Base-by-base conservation (phyloP, 1,140 invertebrate species). In the Cepaea nemoralis region DNA sequence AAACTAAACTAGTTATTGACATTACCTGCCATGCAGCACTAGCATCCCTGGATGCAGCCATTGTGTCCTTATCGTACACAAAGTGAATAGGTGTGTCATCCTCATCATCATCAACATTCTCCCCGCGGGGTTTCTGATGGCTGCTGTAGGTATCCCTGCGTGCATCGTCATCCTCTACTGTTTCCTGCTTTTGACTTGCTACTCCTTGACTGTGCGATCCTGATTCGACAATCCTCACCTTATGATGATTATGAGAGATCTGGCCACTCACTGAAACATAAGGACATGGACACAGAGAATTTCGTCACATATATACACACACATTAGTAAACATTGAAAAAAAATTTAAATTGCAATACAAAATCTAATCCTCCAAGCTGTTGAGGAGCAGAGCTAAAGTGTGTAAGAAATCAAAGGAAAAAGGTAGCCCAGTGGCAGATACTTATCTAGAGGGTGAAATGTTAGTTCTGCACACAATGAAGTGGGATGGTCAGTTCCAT, bases 1-100 rank as follows among this genome's bases (percentile, higher is more conserved):
- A n/a, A n/a, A n/a, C n/a, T n/a, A n/a, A n/a, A n/a, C n/a, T n/a
- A n/a, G n/a, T n/a, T n/a, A n/a, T n/a, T n/a, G n/a, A n/a, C n/a
- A 12, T 35, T 55, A 80, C 78, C 69, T 80, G 78, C 78, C 78
- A 80, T 35, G 78, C 78, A 80, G 31, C 35, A n/a, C 24, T 80
- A 22, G 69, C 78, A 73, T 80, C 78, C 27, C 78, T 5, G 0
- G 78, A 50, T 71, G 48, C 42, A 3, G 75, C 35, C 78, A 80
- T 73, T 27, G 42, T 24, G n/a, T 80, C 78, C 48, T 80, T 80
- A 35, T 80, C 78, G 40, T 80, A 80, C 14, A 80, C 69, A 80
- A 80, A 80, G 35, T 80, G 78, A 27, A 80, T 80, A 0, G 78
- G 78, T n/a, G 66, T 70, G 35, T 73, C 69, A 37, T 80, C 78